Evolutionary conservation across 2,113 vertebrate genomes (phyloP).

Genomic region (Chlorodrepanis virens): DNA sequence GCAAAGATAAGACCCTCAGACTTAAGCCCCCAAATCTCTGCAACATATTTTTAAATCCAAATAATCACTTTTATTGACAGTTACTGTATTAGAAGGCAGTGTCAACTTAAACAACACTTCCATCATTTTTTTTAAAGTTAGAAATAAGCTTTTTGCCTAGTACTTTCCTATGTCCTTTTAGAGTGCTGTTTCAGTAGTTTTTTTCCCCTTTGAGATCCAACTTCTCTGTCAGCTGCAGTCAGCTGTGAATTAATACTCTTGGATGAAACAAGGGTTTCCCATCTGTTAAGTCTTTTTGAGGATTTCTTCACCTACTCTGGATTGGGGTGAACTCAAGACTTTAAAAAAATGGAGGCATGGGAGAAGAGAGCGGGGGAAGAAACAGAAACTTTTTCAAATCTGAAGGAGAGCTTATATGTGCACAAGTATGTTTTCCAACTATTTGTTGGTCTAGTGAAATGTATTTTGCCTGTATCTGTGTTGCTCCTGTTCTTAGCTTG

Average conservation of each 20-base stretch:
- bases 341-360: background rate
- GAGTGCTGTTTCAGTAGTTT: background rate
- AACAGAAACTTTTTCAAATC: background rate
- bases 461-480: background rate
- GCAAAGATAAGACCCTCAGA: background rate
- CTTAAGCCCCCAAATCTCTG: background rate
- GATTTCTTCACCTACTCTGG: background rate
- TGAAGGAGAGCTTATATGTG: background rate
- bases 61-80: background rate
- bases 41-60: background rate
- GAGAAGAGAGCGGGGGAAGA: background rate
- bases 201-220: background rate
- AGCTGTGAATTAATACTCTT: slow-evolving; percentile 4
- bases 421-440: background rate
- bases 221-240: slow-evolving; percentile 29
- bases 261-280: background rate
- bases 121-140: background rate
- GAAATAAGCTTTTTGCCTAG: background rate
- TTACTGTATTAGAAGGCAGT: background rate
- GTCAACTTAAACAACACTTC: background rate
- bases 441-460: background rate
- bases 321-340: background rate
- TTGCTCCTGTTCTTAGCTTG: background rate
- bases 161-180: background rate
- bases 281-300: background rate